phyloP scores from a whole-genome alignment of 2,797 vertebrate species.

The Mormyrops boulengeri region DNA sequence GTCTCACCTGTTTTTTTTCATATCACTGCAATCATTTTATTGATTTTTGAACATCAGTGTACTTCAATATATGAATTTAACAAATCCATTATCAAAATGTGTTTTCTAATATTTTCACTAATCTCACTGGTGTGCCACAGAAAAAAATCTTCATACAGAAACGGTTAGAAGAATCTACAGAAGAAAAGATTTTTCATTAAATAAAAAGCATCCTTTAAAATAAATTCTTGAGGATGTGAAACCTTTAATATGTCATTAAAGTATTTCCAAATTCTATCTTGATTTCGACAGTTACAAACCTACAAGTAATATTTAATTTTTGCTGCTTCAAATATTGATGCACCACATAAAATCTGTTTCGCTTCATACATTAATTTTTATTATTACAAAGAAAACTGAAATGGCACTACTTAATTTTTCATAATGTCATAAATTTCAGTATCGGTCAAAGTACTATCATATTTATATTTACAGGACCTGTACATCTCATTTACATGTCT shows the following conservation, averaged over 20 bases:
- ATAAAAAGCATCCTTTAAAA: not conserved
- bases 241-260: not conserved
- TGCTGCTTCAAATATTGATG: not conserved
- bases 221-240: not conserved
- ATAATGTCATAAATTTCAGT: not conserved
- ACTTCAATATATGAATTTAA: conserved; percentile 36
- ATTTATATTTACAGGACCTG: not conserved
- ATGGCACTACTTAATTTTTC: not conserved
- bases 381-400: not conserved
- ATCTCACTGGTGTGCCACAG: not conserved
- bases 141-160: not conserved
- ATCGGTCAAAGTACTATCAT: not conserved
- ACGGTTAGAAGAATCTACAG: not conserved
- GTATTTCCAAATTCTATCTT: not conserved
- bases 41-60: conserved; percentile 3
- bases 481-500: not conserved
- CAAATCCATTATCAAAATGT: conserved; percentile 47
- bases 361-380: not conserved
- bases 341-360: not conserved
- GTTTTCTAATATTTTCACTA: conserved; percentile 25
- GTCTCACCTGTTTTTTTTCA: conserved; percentile 30
- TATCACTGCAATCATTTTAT: conserved; percentile 21
- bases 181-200: not conserved
- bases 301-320: not conserved
- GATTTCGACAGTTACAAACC: no score